Evolutionary conservation across 2,888 invertebrate genomes (phyloP), one percentile per base, ranked within the genome.

Genomic region (Sialis fuliginosa): DNA sequence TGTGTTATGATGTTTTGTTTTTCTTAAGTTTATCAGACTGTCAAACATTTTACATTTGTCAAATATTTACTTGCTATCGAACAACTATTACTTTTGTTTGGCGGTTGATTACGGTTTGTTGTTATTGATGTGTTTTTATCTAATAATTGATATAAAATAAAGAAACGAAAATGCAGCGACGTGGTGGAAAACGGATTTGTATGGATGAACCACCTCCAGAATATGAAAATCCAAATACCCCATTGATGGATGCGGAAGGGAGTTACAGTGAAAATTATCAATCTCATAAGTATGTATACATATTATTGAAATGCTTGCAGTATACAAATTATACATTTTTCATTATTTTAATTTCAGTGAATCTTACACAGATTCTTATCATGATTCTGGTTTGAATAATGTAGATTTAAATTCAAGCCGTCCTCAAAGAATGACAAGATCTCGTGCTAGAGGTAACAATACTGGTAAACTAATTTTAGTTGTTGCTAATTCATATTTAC

Each of bases 181-280:
- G 81, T 50, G 88, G 88, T 59, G 90, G 90, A 54, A 91, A 90
- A 70, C 75, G 89, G 54, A 90, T 90, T 60, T 83, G 90, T 52
- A 88, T 91, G 87, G 89, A 89, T 66, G 88, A 88, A 65, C 86
- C 86, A 49, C 87, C 88, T 45, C 85, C 85, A 49, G 89, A 90
- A 60, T 89, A 86, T 62, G 87, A 87, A 35, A 82, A 80, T 54
- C 79, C 80, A 6, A 70, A 70, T 68, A 71, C 70, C 13, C 70
- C 70, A 49, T 60, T 69, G 56, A 51, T 62, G 50, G 75, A 75
- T 54, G 69, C 55, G 32, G 54, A 70, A 45, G 69, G 69, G 31
- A 63, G 66, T 30, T 70, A 66, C 54, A 62, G 65, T 4, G 65
- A 62, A 53, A 73, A 72, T 43, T 43, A 43, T 43, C n/a, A 30